Evolutionary conservation across 2,888 invertebrate species (phyloP), one percentile per base, ranked within the genome.

Genomic region (Halictus quadricinctus): DNA sequence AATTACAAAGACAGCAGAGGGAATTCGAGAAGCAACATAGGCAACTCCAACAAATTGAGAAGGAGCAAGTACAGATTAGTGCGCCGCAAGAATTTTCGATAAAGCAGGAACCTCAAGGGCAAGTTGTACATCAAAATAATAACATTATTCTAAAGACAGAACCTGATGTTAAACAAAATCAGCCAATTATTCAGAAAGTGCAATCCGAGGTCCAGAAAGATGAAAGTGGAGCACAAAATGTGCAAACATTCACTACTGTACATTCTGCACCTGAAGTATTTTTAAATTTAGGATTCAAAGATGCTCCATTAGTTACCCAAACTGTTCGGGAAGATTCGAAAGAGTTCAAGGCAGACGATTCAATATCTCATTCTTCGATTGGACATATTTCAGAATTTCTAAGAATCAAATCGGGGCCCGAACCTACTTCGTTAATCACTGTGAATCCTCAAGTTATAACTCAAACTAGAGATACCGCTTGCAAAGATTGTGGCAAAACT

Each of bases 321-420:
- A 85, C 92, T 0, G 88, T 91, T 48, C 92, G 93, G 1, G 94
- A 94, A 2, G 94, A 94, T 0, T 18, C 84, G 0, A 94, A 94
- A 79, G 94, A 94, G 0, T 92, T 92, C 36, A 94, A 94, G 66
- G 93, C 82, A 13, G 94, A 94, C 0, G 94, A 94, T 29, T 89
- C 89, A 3, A 91, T 94, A 66, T 90, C 94, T 46, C 92, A 94
- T 50, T 93, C 91, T 75, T 93, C 94, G 4, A 94, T 94, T 13
- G 94, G 93, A 18, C 94, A 94, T 66, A 94, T 94, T 72, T 94
- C 94, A 5, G 94, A 94, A 86, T 94, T 94, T 80, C 84, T 94
- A 8, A 90, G 94, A 84, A 92, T 94, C 21, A 92, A 94, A 50
- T 90, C 94, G 50, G 93, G 92, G 13, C 91, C 94, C 0, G 94